Base-by-base conservation (phyloP, 2,797 vertebrate genomes). In the Macroramphosus scolopax region DNA sequence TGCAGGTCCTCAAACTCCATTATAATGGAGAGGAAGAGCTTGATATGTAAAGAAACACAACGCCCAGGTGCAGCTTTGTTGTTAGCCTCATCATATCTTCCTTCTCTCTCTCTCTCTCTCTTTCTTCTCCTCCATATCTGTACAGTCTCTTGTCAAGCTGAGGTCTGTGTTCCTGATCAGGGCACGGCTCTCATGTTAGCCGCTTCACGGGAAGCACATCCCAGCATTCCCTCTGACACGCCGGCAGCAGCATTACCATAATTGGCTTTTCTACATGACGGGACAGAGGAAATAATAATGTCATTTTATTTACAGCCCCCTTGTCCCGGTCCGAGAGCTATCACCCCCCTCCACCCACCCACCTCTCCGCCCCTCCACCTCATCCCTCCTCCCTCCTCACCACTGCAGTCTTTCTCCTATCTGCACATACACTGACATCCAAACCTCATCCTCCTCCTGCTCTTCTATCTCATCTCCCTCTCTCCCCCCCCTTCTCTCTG, bases 221-320 rank as follows among this genome's bases (percentile, higher is more conserved):
- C 93, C 93, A 92, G 92, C 92, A 92, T 94, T 95, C 92, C 91
- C 93, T 93, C 91, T 94, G 94, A 95, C 93, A 93, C 92, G 92
- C 92, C 90, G 86, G 88, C 92, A 93, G 95, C 94, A 95, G 39
- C 50, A 52, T 52, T 98, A 96, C 94, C 95, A 98, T 99, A 99
- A 99, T 99, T 99, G 97, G 95, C 96, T 99, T 97, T 97, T 98
- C 96, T 96, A 96, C 95, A 98, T 96, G 95, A 98, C 94, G 92
- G 95, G 95, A 98, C 94, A 97, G 94, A 96, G 95, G 96, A 99
- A 98, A 98, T 98, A 98, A 98, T 98, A 98, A 98, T 97, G 96
- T 97, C 95, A 97, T 97, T 99, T 99, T 99, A 98, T 98, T 99
- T 99, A 98, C 96, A 98, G 93, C 93, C 93, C 81, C 82, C 83